A percentile compares a stretch with the other conserved stretches of the same genome.
Conservation (phyloP, 2,797 vertebrate species). For the Eurystomus glaucurus region DNA sequence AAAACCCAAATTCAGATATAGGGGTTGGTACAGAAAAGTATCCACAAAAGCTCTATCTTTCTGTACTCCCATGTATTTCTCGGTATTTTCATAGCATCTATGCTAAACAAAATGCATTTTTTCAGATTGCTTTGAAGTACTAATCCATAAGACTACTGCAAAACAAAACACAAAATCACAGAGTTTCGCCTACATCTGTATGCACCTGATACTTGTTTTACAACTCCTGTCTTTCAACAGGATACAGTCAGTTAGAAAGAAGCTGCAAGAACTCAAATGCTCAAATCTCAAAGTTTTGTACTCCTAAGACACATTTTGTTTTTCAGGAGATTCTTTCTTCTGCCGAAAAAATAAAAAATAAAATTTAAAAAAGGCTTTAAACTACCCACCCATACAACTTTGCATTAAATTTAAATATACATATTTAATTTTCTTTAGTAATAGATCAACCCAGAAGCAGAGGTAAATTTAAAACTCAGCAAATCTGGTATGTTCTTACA, state of each 20-base stretch:
- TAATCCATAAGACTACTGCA: not conserved
- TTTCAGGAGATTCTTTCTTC: slow-evolving; percentile 40
- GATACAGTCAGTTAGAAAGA: not conserved
- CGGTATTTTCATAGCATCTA: not conserved
- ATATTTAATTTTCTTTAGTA: slow-evolving; percentile 64
- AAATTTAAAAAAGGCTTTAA: slow-evolving; percentile 6
- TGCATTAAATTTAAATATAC: slow-evolving; percentile 76
- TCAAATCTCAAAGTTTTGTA: not conserved
- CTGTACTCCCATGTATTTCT: not conserved
- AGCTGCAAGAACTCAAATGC: not conserved
- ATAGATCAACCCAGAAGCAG: slow-evolving; percentile 35
- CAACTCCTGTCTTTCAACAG: not conserved
- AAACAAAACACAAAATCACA: not conserved
- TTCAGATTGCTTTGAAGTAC: not conserved
- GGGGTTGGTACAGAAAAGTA: not conserved
- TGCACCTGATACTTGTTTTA: not conserved
- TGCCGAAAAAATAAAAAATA: not conserved
- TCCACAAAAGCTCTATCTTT: not conserved
- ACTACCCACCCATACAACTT: slow-evolving; percentile 46
- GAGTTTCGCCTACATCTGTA: not conserved
- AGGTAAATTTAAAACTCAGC: slow-evolving; percentile 46
- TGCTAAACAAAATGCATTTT: not conserved
- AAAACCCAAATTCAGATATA: not conserved
- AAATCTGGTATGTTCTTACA: slow-evolving; percentile 18
- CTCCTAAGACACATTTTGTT: not conserved